Base-by-base conservation (phyloP, 1,140 invertebrate genomes). In the Homalodisca vitripennis region DNA sequence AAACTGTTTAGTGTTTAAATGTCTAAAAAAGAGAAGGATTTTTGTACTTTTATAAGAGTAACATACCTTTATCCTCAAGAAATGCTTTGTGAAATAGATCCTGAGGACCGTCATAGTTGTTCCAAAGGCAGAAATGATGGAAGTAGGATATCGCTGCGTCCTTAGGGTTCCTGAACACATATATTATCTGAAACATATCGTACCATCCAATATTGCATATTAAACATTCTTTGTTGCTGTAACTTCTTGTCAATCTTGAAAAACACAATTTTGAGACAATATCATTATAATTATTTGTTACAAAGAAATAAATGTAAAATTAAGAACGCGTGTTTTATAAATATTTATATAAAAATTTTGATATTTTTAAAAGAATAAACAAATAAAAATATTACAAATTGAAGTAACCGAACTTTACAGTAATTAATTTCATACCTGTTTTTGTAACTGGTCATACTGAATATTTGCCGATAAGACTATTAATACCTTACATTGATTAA, bases 161-260 rank as follows among this genome's bases (percentile, higher is more conserved):
- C 75, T 92, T 93, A 0, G 91, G 88, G 78, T 94, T 92, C 72
- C 92, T 84, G 1, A 84, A 82, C 0, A 93, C 84, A 73, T 93
- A 94, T 67, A 94, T 87, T 0, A 94, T 87, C 85, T 92, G 80
- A 24, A 70, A 73, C 47, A 47, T 12, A 30, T 17, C 29, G 30
- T 34, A 27, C 0, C 13, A 27, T 24, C n/a, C n/a, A 66, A 27
- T 12, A 24, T 46, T 47, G 30, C 24, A 17, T 1, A 32, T 31
- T 2, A 64, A 31, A 64, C 20, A 3, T 34, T 67, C 27, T 60
- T 64, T 41, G 6, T 17, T 10, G 17, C 48, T 53, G 12, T 53
- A 12, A 14, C 6, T 24, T 20, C 22, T 12, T 53, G 20, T 53
- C 20, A n/a, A 53, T 53, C 10, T 22, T 53, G 22, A 53, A 53